A percentile compares a stretch with the other conserved stretches of the same genome.
Conservation (phyloP, 2,113 vertebrate species). For the Microtus richardsoni region DNA sequence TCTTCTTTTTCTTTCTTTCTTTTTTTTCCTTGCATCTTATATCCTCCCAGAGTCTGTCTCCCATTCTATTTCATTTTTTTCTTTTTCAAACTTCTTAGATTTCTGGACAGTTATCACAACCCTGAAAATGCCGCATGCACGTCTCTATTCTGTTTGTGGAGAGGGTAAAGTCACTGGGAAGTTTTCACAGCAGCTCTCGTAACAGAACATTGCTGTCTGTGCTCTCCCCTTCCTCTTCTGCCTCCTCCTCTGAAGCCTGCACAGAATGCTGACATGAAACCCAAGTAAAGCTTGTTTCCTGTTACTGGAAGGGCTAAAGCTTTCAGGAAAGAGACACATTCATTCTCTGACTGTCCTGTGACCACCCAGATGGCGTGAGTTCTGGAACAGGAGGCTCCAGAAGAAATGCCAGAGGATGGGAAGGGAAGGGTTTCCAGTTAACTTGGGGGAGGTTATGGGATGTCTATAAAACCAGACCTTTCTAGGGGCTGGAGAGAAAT, state of each 20-base stretch:
- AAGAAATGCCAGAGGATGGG: background rate
- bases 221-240: background rate
- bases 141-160: background rate
- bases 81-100: constrained; percentile 24
- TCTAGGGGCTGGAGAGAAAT: background rate
- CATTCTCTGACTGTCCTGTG: too few relatives aligned
- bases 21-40: background rate
- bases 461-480: background rate
- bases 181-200: background rate
- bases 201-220: background rate
- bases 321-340: background rate
- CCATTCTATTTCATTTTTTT: constrained; percentile 38
- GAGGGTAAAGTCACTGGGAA: background rate
- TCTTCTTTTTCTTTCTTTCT: background rate
- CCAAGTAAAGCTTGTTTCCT: background rate
- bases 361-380: background rate
- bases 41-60: constrained; percentile 54
- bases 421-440: background rate
- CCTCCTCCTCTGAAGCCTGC: background rate
- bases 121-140: background rate
- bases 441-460: background rate
- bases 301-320: background rate
- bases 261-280: background rate
- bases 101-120: constrained; percentile 30
- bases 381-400: background rate